These are phyloP conservation scores for Syncerus caffer DNA, from an alignment of 2,797 vertebrate species.

Conservation along the genomic window DNA sequence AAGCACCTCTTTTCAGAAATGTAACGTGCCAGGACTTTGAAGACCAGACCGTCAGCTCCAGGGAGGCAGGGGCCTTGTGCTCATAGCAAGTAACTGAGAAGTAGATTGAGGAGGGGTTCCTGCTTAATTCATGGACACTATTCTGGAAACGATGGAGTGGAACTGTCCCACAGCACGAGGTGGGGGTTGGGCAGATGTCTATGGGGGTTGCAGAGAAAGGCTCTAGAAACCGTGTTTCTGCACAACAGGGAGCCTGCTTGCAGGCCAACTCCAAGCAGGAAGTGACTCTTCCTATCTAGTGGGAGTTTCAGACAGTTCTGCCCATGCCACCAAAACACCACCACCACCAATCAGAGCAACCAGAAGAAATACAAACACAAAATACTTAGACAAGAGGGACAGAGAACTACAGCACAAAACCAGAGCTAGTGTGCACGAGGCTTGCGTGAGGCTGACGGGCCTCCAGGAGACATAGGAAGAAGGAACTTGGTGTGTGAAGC, in stretches of 20 bases:
- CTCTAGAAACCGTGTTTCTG: background rate
- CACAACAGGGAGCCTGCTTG: background rate
- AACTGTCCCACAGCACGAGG: background rate
- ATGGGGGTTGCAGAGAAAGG: background rate
- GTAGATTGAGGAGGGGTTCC: background rate
- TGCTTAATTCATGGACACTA: background rate
- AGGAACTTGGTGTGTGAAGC: background rate
- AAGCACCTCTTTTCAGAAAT: constrained; percentile 1
- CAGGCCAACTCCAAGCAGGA: background rate
- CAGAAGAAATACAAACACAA: background rate
- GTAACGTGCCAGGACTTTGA: background rate
- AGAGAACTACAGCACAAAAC: background rate
- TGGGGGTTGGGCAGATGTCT: background rate
- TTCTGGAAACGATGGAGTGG: background rate
- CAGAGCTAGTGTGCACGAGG: background rate
- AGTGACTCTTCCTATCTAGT: background rate
- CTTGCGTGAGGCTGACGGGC: background rate
- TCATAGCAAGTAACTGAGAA: background rate
- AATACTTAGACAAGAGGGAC: background rate
- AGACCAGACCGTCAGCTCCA: background rate
- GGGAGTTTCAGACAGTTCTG: background rate
- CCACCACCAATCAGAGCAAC: background rate
- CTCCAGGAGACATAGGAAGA: background rate
- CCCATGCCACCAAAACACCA: background rate
- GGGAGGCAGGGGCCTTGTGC: background rate